phyloP scores from a whole-genome alignment of 2,113 vertebrate genomes.

The Microtus montanus region DNA sequence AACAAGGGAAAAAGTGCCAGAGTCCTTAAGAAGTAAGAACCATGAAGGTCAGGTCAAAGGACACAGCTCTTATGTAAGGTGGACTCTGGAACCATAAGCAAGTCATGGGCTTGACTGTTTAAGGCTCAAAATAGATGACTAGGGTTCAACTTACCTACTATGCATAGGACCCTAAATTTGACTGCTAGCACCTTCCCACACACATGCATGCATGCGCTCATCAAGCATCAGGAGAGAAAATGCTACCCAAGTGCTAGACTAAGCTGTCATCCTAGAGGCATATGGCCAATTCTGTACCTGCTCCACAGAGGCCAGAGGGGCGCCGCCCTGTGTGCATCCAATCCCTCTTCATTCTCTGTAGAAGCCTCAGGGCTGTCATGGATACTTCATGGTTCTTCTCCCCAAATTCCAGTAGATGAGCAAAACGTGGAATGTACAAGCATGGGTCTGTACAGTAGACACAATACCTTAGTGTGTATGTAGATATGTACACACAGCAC shows the following conservation, averaged over 20 bases:
- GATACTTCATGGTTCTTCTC: conserved; percentile 99
- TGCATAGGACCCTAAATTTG: not conserved
- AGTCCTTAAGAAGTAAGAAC: not conserved
- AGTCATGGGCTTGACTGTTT: no score
- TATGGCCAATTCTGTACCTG: conserved; percentile 85
- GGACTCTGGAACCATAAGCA: not conserved
- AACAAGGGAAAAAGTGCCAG: not conserved
- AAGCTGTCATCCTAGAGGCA: accelerated
- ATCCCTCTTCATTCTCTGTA: conserved; percentile 99
- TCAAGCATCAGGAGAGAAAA: not conserved
- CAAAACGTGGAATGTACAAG: conserved; percentile 97
- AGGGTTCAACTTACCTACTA: no score
- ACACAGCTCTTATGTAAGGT: not conserved
- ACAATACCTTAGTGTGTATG: not conserved
- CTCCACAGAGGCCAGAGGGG: conserved; percentile 96
- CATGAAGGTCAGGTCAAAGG: not conserved
- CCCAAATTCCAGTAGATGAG: conserved; percentile 97
- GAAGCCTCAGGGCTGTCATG: conserved; percentile 95
- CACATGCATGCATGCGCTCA: not conserved
- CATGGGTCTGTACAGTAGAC: conserved; percentile 90
- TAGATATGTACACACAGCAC: not conserved
- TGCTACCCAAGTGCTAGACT: accelerated
- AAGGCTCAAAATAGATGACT: not conserved
- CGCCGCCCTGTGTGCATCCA: conserved; percentile 99
- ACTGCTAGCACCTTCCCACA: not conserved